Conservation (phyloP, 2,888 invertebrate species). For the Torymus tubicola region DNA sequence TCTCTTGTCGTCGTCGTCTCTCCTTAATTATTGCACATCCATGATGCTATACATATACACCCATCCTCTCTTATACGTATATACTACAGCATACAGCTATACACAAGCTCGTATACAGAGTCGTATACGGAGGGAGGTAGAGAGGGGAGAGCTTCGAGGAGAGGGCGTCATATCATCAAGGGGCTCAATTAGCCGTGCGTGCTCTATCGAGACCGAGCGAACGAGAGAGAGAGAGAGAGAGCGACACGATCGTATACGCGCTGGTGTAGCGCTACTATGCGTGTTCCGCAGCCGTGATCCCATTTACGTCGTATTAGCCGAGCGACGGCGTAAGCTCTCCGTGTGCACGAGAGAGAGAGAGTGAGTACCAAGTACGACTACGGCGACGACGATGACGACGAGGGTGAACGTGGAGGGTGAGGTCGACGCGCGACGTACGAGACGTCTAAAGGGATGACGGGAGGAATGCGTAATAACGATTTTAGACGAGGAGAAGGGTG, state of each 20-base stretch:
- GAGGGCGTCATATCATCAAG: constrained; percentile 15
- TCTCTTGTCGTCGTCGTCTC: not conserved
- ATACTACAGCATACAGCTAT: too few relatives aligned
- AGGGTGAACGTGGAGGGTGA: not conserved
- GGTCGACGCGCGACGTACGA: not conserved
- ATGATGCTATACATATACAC: too few relatives aligned
- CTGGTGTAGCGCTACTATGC: constrained; percentile 68
- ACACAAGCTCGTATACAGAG: too few relatives aligned
- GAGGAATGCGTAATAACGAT: not conserved
- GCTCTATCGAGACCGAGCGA: constrained; percentile 47
- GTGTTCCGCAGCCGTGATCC: constrained; percentile 72
- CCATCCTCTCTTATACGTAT: too few relatives aligned
- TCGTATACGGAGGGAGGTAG: not conserved
- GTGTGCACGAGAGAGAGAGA: not conserved
- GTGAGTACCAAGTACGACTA: not conserved
- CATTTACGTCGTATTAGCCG: constrained; percentile 72
- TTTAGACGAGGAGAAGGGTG: not conserved
- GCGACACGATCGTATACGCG: constrained; percentile 49
- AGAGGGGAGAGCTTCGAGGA: not conserved
- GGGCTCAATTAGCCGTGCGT: constrained; percentile 53
- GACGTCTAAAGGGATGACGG: not conserved
- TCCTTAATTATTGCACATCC: constrained; percentile 20
- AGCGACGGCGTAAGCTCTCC: constrained; percentile 18
- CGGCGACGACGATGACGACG: too few relatives aligned
- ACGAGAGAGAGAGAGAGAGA: too few relatives aligned